These are phyloP conservation scores for Myopa tessellatipennis DNA, from an alignment of 2,888 invertebrate species.

Conservation along the genomic window DNA sequence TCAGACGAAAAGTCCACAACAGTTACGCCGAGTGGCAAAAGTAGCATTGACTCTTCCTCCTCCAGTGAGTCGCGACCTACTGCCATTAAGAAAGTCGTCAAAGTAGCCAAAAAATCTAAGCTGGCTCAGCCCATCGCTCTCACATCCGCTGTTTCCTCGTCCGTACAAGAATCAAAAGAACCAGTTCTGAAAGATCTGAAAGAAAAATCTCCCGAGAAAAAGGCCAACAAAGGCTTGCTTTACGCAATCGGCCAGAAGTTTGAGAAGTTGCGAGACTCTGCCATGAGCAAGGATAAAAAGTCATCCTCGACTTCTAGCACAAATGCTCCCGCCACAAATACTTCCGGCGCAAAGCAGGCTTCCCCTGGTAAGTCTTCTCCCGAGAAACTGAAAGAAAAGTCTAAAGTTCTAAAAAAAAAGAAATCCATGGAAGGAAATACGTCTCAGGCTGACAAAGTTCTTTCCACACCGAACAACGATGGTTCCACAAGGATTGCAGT, in stretches of 20 bases:
- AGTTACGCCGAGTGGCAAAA: slow-evolving; percentile 47
- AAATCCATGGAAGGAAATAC: slow-evolving; percentile 52
- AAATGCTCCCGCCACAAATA: slow-evolving; percentile 49
- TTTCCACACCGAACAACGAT: not conserved
- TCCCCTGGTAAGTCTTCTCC: slow-evolving; percentile 51
- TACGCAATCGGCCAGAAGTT: slow-evolving; percentile 83
- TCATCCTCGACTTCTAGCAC: slow-evolving; percentile 32
- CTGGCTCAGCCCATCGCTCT: slow-evolving; percentile 59
- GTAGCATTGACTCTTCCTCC: slow-evolving; percentile 51
- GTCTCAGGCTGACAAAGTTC: slow-evolving; percentile 30
- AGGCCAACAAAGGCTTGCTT: slow-evolving; percentile 74
- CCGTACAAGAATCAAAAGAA: slow-evolving; percentile 59
- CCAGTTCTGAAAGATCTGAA: slow-evolving; percentile 58
- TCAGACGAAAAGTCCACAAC: slow-evolving; percentile 62
- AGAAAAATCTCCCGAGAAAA: slow-evolving; percentile 71
- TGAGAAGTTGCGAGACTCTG: slow-evolving; percentile 74
- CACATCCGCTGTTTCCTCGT: slow-evolving; percentile 41
- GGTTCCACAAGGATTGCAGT: not conserved
- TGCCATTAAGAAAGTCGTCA: slow-evolving; percentile 54
- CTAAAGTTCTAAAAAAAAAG: slow-evolving; percentile 70
- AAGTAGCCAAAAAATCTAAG: slow-evolving; percentile 61
- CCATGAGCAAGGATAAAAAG: slow-evolving; percentile 68
- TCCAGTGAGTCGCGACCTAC: slow-evolving; percentile 54
- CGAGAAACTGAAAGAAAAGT: slow-evolving; percentile 54
- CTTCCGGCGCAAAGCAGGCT: slow-evolving; percentile 57